Conservation (phyloP, 2,888 invertebrate genomes). For the Pecten maximus region DNA sequence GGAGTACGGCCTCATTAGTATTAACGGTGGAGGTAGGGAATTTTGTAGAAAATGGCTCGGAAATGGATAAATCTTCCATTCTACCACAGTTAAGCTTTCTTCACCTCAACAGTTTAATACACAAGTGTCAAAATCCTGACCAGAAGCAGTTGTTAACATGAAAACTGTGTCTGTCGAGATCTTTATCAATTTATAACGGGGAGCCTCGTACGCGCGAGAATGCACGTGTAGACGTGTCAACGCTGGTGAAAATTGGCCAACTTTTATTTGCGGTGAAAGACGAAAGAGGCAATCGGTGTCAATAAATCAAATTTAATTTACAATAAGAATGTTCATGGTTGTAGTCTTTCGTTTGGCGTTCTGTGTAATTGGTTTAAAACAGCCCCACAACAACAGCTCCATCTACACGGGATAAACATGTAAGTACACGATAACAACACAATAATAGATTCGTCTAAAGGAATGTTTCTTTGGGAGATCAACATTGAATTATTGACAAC, state of each 20-base stretch:
- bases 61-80: not conserved
- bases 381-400: not conserved
- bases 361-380: not conserved
- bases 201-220: slow-evolving; percentile 4
- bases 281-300: not conserved
- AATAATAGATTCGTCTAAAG: slow-evolving; percentile 1
- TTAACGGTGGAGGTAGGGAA: not conserved
- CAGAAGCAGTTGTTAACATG: slow-evolving; percentile 5
- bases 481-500: slow-evolving; percentile 10
- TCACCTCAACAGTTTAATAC: slow-evolving; percentile 26
- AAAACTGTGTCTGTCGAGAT: not conserved
- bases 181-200: slow-evolving; percentile 20
- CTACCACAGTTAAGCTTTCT: not conserved
- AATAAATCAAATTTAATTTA: slow-evolving; percentile 22
- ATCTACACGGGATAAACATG: not conserved
- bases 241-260: slow-evolving; percentile 14
- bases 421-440: not conserved
- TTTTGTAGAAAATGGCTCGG: not conserved
- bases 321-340: not conserved
- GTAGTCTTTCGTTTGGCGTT: not conserved
- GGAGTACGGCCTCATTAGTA: not conserved
- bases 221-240: slow-evolving; percentile 11
- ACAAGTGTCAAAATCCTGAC: slow-evolving; percentile 8
- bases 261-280: slow-evolving; percentile 7
- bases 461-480: not conserved